Conservation (phyloP, 2,888 invertebrate genomes). For the Neoascia interrupta region DNA sequence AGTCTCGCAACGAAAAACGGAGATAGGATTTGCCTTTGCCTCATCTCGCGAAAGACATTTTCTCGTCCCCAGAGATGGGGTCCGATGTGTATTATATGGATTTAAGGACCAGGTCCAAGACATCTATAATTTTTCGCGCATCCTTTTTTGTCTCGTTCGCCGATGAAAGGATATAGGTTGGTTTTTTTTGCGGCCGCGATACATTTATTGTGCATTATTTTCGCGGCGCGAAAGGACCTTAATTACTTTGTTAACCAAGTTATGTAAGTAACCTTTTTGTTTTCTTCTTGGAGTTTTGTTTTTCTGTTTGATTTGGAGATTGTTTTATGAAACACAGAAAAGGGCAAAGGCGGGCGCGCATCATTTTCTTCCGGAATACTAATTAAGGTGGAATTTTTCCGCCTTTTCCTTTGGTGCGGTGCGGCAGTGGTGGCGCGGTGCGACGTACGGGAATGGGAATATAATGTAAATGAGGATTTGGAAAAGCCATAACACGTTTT, state of each 20-base stretch:
- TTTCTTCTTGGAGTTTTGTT: conserved; percentile 51
- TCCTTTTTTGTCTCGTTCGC: background rate
- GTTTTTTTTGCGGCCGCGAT: conserved; percentile 14
- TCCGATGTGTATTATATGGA: conserved; percentile 28
- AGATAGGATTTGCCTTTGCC: conserved; percentile 18
- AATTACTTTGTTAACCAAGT: conserved; percentile 68
- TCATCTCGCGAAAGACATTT: conserved; percentile 1
- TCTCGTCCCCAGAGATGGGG: too few relatives aligned
- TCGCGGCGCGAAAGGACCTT: conserved; percentile 55
- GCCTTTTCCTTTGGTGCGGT: conserved; percentile 2
- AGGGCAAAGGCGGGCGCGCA: conserved; percentile 46
- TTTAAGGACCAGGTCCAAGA: too few relatives aligned
- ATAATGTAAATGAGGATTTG: conserved; percentile 68
- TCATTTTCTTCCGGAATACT: conserved; percentile 65
- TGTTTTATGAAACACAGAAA: conserved; percentile 33
- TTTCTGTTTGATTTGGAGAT: conserved; percentile 62
- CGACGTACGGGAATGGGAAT: conserved; percentile 21
- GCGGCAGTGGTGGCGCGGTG: background rate
- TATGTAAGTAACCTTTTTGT: conserved; percentile 65
- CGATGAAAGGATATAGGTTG: conserved; percentile 18
- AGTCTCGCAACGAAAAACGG: too few relatives aligned
- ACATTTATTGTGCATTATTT: conserved; percentile 57
- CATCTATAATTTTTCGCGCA: too few relatives aligned
- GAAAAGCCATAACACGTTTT: conserved; percentile 68
- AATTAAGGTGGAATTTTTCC: conserved; percentile 55